Evolutionary conservation across 2,797 vertebrate genomes (phyloP), one percentile per base, ranked within the genome.

Genomic region (Threskiornis aethiopicus): DNA sequence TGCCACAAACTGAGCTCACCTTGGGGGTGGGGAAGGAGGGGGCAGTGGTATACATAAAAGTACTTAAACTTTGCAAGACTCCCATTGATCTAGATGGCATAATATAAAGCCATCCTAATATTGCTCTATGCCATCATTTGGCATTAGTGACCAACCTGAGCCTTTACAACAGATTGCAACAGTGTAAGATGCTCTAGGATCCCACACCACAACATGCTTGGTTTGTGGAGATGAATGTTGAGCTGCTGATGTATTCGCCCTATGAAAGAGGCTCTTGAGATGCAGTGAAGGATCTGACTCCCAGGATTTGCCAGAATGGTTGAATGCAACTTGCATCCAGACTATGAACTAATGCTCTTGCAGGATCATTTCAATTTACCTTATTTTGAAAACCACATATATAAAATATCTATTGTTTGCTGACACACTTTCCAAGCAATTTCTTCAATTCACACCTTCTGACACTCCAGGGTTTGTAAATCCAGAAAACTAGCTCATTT

Each of bases 201-300:
- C 52, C 59, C 51, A n/a, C 0, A 72, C 1, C 20, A 57, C 62
- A 84, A 8, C 13, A 62, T 0, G 0, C 11, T 41, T 44, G 28
- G 17, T 29, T n/a, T 64, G 65, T 47, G 59, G 51, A 83, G 47
- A 73, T 41, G 58, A 83, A 16, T 5, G 13, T 37, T 37, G n/a
- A 70, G 52, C 46, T 84, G 75, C 37, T 84, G 59, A 77, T 55
- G 80, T 73, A 83, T 26, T 59, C 33, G 28, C 28, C 58, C 66
- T n/a, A 47, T 22, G 20, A 64, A 89, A 59, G 41, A 12, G 33
- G 46, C 8, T 86, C 61, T 39, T 29, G 25, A 19, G 25, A 92
- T 44, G 10, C 20, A 78, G 37, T 3, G 17, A 94, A 86, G 42
- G 13, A 65, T 37, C 57, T 20, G 26, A 83, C 37, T 37, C 37